Conservation (phyloP, 2,113 vertebrate species). For the Verasper variegatus region DNA sequence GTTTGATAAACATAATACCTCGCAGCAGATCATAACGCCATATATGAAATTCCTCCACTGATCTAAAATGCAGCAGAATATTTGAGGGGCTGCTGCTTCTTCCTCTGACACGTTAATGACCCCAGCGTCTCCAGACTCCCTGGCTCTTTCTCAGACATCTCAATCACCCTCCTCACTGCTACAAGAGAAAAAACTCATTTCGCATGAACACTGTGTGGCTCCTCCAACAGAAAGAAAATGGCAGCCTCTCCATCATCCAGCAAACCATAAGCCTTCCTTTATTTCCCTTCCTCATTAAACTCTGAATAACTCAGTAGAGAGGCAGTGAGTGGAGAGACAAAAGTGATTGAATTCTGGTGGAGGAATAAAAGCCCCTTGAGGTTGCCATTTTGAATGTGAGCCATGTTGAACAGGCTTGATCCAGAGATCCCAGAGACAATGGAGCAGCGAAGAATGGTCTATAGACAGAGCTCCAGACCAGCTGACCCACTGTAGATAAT, state of each 20-base stretch:
- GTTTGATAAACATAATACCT: slow-evolving; percentile 39
- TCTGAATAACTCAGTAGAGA: slow-evolving; percentile 71
- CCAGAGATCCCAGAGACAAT: slow-evolving; percentile 63
- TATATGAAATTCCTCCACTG: neutral
- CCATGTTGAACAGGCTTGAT: slow-evolving; percentile 66
- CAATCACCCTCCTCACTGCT: slow-evolving; percentile 67
- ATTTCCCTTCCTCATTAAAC: slow-evolving; percentile 71
- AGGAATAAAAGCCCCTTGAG: slow-evolving; percentile 72
- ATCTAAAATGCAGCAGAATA: slow-evolving; percentile 29
- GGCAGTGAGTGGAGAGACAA: slow-evolving; percentile 43
- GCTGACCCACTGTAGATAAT: slow-evolving; percentile 70
- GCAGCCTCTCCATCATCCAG: slow-evolving; percentile 65
- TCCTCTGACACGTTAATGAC: slow-evolving; percentile 60
- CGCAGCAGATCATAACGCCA: slow-evolving; percentile 6
- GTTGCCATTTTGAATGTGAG: slow-evolving; percentile 72
- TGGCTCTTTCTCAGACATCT: slow-evolving; percentile 70
- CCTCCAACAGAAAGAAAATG: slow-evolving; percentile 66
- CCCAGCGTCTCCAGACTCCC: slow-evolving; percentile 60
- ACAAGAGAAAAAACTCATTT: slow-evolving; percentile 45
- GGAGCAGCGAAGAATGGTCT: slow-evolving; percentile 53
- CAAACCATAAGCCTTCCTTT: slow-evolving; percentile 75
- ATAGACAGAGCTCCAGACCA: slow-evolving; percentile 53
- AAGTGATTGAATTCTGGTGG: slow-evolving; percentile 68
- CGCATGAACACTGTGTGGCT: slow-evolving; percentile 66
- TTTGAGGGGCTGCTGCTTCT: slow-evolving; percentile 40